Evolutionary conservation across 23 tunicate species (phyloP), one percentile per base, ranked within the genome.

Genomic region (Ascidia mentula): DNA sequence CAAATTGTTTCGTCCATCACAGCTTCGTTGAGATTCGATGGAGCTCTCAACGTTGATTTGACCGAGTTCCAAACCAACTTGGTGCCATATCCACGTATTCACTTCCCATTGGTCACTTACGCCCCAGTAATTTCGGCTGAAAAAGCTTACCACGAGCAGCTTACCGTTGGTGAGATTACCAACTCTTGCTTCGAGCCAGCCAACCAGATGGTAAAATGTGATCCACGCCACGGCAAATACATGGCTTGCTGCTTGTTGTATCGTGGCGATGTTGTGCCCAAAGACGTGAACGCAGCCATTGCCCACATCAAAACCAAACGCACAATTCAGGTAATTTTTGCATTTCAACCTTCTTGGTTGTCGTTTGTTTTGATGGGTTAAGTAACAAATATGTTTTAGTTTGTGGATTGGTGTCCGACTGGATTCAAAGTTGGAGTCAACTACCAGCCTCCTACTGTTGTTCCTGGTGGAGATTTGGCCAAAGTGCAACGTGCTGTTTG

Each of bases 41-140:
- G 96, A 39, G 96, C 96, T 31, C 87, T 90, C 32, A 90, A 90
- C 38, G 96, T 90, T 32, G 96, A 90, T 77, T 82, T 92, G 73
- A 92, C 97, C 28, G 97, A 92, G 85, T 93, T 93, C 84, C 98
- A 93, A 69, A 93, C 98, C 87, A 95, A 95, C 91, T 90, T 95
- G 96, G 99, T 90, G 35, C 96, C 99, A 69, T 78, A n/a, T n/a
- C n/a, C n/a, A n/a, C n/a, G n/a, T n/a, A n/a, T n/a, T n/a, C n/a
- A n/a, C n/a, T n/a, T n/a, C n/a, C n/a, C n/a, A n/a, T n/a, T n/a
- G n/a, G n/a, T n/a, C n/a, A n/a, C n/a, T n/a, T n/a, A n/a, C n/a
- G 79, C 79, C n/a, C 84, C 89, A 72, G 89, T 86, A 9, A 86
- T 86, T 69, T 84, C 88, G 2, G 88, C 88, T 69, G 82, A 84